Percentiles rank a stretch among this genome's conserved stretches.
Conservation (phyloP, 2,797 vertebrate genomes). For the Potorous gilbertii region DNA sequence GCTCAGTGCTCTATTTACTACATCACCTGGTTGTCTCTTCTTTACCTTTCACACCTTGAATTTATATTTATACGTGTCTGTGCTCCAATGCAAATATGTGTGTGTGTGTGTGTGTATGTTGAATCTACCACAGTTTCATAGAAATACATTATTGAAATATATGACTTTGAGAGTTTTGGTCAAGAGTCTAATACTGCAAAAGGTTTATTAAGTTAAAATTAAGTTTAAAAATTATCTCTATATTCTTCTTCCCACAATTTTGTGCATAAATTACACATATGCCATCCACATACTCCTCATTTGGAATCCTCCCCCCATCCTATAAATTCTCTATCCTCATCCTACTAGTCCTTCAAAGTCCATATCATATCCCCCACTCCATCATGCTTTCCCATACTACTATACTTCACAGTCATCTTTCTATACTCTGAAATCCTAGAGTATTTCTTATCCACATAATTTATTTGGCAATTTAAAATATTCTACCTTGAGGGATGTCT, state of each 20-base stretch:
- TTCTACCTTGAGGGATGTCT: background rate
- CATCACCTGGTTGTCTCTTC: background rate
- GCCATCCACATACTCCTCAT: background rate
- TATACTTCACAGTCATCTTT: background rate
- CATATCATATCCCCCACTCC: background rate
- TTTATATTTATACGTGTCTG: constrained; percentile 28
- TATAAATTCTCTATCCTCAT: background rate
- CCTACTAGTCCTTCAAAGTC: background rate
- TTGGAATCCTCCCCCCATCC: background rate
- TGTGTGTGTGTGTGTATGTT: too few relatives aligned
- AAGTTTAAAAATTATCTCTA: background rate
- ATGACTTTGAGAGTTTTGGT: background rate
- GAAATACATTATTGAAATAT: constrained; percentile 12
- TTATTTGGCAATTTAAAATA: background rate
- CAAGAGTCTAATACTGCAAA: background rate
- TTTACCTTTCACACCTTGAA: background rate
- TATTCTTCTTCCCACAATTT: background rate
- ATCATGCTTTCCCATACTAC: background rate
- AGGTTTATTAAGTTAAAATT: background rate
- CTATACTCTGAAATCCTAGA: constrained; percentile 3
- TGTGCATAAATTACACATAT: background rate
- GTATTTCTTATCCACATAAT: background rate
- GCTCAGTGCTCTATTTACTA: background rate
- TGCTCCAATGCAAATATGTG: constrained; percentile 17
- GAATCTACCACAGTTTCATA: constrained; percentile 15